A percentile compares a stretch with the other conserved stretches of the same genome.
Evolutionary conservation across 2,113 vertebrate species (phyloP).

Genomic region (Misgurnus anguillicaudatus): DNA sequence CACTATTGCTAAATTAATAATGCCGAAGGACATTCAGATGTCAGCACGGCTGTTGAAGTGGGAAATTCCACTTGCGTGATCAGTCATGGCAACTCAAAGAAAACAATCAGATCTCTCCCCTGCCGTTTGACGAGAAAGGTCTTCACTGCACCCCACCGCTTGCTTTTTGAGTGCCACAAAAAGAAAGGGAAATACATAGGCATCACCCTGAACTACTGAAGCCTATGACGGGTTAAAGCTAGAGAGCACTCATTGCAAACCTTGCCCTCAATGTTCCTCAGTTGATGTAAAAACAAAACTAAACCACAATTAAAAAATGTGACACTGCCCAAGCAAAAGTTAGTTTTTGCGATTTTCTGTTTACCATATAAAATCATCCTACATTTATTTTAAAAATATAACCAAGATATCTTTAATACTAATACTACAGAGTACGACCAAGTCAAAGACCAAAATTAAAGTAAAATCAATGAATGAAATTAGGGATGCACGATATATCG

Average conservation of each 20-base stretch:
- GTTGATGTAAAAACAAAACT: not conserved
- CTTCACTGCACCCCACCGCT: not conserved
- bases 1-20: not conserved
- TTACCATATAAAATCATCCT: too few species aligned
- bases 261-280: not conserved
- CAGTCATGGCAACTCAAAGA: slow-evolving; percentile 20
- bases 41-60: not conserved
- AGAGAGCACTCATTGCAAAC: not conserved
- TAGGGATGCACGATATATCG: too few species aligned
- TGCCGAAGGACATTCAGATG: not conserved
- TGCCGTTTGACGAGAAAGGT: slow-evolving; percentile 20
- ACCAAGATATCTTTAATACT: too few species aligned
- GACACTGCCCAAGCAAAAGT: too few species aligned
- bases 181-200: not conserved
- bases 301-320: too few species aligned
- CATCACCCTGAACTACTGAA: not conserved
- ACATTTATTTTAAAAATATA: too few species aligned
- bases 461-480: too few species aligned
- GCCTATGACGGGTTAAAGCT: not conserved
- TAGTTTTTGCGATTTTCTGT: too few species aligned
- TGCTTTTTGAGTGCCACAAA: slow-evolving; percentile 3
- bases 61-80: not conserved
- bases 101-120: not conserved
- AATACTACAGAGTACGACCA: too few species aligned
- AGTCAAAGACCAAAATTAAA: too few species aligned